Conservation (phyloP, 2,888 invertebrate genomes). For the Euplagia quadripunctaria region DNA sequence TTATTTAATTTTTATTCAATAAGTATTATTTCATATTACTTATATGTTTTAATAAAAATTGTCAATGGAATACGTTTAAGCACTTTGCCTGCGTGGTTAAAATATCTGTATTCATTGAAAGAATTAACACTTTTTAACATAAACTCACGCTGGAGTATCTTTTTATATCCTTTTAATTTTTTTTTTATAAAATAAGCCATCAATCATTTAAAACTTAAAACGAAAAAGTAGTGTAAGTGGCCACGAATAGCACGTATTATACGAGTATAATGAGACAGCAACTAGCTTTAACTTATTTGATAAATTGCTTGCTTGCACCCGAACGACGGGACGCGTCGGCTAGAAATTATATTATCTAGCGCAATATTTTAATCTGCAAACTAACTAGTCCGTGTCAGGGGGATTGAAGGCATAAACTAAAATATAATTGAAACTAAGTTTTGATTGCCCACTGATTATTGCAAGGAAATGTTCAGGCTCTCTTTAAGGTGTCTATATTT, state of each 20-base stretch:
- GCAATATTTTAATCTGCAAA: slow-evolving; percentile 11
- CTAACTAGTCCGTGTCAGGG: neutral
- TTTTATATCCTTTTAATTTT: no score
- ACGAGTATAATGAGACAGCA: neutral
- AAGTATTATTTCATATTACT: no score
- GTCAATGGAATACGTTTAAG: no score
- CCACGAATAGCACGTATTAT: slow-evolving; percentile 10
- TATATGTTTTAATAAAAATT: no score
- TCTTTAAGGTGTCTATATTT: no score
- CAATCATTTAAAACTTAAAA: neutral
- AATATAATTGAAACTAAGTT: neutral
- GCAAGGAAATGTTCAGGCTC: no score
- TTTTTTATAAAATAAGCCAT: no score
- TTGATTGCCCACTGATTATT: neutral
- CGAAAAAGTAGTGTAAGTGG: neutral
- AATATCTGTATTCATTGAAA: no score
- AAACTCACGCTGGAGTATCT: no score
- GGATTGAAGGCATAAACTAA: neutral
- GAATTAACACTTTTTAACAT: no score
- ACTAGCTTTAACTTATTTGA: slow-evolving; percentile 11
- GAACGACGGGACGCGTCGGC: neutral
- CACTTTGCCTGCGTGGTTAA: no score
- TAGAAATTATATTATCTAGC: neutral
- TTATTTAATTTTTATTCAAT: no score
- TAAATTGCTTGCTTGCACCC: slow-evolving; percentile 9